Percentiles rank a stretch among this genome's conserved stretches.
Evolutionary conservation across 2,797 vertebrate species (phyloP).

Genomic region (Anolis apletophallus): DNA sequence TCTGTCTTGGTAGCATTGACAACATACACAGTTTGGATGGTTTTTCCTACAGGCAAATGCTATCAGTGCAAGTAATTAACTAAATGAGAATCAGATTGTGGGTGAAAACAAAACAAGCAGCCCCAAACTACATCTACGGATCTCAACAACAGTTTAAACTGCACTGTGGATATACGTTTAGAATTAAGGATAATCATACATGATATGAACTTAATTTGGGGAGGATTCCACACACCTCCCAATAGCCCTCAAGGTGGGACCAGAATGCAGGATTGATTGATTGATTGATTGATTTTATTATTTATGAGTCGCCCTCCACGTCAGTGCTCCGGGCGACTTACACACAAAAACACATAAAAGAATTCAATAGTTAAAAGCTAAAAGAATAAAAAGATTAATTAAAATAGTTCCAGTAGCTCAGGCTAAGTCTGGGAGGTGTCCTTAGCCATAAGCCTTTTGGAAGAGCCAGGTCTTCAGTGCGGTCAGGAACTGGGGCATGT

Average conservation of each 20-base stretch:
- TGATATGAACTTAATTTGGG: not conserved
- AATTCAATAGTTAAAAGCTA: no score
- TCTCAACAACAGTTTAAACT: not conserved
- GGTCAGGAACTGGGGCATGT: no score
- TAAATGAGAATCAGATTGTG: not conserved
- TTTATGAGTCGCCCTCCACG: no score
- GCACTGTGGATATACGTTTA: no score
- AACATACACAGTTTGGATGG: not conserved
- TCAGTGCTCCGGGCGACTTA: no score
- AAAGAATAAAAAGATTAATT: no score
- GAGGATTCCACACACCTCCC: not conserved
- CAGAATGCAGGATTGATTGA: not conserved
- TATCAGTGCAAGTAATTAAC: not conserved
- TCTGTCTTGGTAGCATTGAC: not conserved
- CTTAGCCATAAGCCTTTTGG: no score
- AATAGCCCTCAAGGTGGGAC: not conserved
- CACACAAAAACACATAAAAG: no score
- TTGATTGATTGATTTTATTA: no score
- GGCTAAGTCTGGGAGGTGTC: no score
- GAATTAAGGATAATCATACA: not conserved
- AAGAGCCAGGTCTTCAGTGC: no score
- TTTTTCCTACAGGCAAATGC: not conserved
- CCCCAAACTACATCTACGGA: not conserved
- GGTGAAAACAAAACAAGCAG: not conserved
- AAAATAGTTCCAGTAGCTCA: no score